phyloP scores from a whole-genome alignment of 2,888 invertebrate genomes.

The Lasioglossum villosulum region DNA sequence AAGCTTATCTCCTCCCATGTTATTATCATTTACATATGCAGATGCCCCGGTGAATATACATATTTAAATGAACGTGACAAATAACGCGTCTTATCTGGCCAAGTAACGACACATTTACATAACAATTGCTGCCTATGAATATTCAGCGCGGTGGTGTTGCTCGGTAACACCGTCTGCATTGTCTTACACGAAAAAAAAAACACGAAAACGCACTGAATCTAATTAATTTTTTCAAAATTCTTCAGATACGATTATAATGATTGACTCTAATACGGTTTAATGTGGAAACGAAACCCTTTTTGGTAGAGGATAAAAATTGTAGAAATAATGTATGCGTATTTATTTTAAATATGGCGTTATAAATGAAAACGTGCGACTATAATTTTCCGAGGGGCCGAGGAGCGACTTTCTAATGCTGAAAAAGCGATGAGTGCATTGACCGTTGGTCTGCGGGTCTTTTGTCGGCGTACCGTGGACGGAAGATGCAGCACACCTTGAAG shows the following conservation, averaged over 20 bases:
- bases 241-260: too few species aligned
- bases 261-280: too few species aligned
- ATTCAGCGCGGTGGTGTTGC: too few species aligned
- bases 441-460: constrained; percentile 42
- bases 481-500: constrained; percentile 52
- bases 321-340: too few species aligned
- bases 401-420: constrained; percentile 29
- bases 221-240: too few species aligned
- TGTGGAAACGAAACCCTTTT: too few species aligned
- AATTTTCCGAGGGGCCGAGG: not conserved
- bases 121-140: not conserved
- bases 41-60: not conserved
- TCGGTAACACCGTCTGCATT: too few species aligned
- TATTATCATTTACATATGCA: not conserved
- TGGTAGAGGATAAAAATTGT: too few species aligned
- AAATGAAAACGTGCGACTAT: not conserved
- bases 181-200: not conserved
- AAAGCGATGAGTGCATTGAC: constrained; percentile 53
- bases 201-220: not conserved
- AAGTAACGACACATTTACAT: not conserved
- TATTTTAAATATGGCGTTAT: too few species aligned
- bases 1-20: constrained; percentile 4
- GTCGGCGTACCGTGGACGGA: constrained; percentile 36
- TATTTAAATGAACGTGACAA: not conserved
- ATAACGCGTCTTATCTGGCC: not conserved